Evolutionary conservation across 2,797 vertebrate genomes (phyloP).

Genomic region (Morus bassanus): DNA sequence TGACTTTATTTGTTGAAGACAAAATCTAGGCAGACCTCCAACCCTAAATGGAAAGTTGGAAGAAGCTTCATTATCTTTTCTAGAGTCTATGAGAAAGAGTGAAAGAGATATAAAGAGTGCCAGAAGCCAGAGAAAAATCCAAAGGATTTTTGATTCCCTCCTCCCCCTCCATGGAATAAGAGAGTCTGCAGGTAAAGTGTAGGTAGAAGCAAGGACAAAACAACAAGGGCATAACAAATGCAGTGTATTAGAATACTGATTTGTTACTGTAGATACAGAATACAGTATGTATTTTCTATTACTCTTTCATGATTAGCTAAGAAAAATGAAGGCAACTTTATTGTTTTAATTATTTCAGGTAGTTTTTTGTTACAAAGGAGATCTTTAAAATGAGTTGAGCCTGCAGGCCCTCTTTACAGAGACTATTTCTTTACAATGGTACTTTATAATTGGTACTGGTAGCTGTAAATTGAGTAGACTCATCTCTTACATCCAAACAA

Average conservation of each 20-base stretch:
- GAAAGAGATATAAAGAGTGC: not conserved
- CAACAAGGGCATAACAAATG: not conserved
- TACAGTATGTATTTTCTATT: not conserved
- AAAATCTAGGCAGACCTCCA: not conserved
- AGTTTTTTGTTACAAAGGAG: not conserved
- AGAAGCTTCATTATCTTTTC: not conserved
- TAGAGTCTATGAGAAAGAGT: not conserved
- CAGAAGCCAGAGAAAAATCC: not conserved
- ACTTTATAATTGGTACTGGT: fast-evolving
- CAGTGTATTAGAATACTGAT: not conserved
- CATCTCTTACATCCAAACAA: not conserved
- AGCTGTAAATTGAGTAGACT: not conserved
- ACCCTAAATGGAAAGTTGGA: not conserved
- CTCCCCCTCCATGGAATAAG: not conserved
- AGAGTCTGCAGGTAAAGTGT: not conserved
- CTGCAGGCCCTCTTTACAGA: not conserved
- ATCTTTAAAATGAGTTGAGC: not conserved
- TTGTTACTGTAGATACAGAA: not conserved
- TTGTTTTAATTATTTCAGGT: not conserved
- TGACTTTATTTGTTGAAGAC: not conserved
- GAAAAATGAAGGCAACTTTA: not conserved
- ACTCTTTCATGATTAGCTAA: not conserved
- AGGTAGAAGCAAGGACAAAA: not conserved
- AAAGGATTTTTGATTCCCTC: not conserved
- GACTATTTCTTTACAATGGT: not conserved